These are phyloP conservation scores for Petrocephalus schoutedeni DNA, from an alignment of 2,797 vertebrate genomes.

Conservation along the genomic window DNA sequence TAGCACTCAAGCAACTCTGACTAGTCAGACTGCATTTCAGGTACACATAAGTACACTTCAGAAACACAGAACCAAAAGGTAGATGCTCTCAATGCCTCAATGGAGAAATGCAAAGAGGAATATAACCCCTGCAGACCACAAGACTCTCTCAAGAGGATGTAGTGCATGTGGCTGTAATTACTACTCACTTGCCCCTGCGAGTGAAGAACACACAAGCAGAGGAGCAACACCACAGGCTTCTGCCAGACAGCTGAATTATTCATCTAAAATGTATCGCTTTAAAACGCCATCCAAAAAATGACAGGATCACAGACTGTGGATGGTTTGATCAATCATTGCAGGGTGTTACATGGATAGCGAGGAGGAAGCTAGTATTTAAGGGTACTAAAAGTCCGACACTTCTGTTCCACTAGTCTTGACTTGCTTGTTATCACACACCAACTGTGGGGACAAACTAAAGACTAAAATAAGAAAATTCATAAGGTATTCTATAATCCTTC, in stretches of 20 bases:
- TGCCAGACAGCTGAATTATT: slow-evolving; percentile 57
- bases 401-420: neutral
- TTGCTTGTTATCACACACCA: neutral
- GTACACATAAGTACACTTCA: neutral
- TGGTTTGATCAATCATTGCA: slow-evolving; percentile 24
- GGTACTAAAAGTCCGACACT: neutral
- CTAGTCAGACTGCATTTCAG: neutral
- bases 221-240: slow-evolving; percentile 43
- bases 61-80: neutral
- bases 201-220: neutral
- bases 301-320: slow-evolving; percentile 34
- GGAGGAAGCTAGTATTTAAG: neutral
- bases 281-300: slow-evolving; percentile 30
- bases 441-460: neutral
- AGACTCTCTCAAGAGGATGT: neutral
- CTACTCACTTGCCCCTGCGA: neutral
- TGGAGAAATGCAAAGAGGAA: neutral
- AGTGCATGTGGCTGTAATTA: neutral
- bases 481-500: neutral
- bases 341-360: neutral
- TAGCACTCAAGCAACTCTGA: neutral
- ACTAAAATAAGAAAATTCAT: neutral
- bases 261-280: slow-evolving; percentile 49
- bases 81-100: neutral
- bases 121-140: neutral